phyloP scores from a whole-genome alignment of 2,113 vertebrate genomes.

The Hippolais icterina region DNA sequence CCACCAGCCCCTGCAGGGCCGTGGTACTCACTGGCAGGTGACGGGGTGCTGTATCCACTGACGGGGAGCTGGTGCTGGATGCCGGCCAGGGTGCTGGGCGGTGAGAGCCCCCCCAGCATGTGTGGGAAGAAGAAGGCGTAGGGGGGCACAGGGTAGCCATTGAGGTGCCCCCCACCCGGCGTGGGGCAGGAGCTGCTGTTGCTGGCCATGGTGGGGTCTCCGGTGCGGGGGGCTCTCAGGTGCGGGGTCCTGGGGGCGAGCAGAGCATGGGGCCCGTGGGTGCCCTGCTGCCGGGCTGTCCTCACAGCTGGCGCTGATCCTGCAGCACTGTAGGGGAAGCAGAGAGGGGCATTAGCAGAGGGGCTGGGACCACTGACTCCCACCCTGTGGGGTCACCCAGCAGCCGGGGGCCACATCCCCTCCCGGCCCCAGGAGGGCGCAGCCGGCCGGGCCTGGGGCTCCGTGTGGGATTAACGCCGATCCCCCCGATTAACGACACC shows the following conservation, averaged over 20 bases:
- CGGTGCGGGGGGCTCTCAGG: not conserved
- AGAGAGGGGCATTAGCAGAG: not conserved
- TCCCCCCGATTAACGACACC: constrained; percentile 33
- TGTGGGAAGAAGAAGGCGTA: constrained; percentile 97
- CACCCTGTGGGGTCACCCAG: not conserved
- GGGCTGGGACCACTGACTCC: not conserved
- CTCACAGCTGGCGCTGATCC: not conserved
- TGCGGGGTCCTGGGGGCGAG: not conserved
- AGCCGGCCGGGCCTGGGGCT: not conserved
- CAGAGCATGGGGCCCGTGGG: not conserved
- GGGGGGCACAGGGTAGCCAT: constrained; percentile 89
- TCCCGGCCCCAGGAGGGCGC: not conserved
- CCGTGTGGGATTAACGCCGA: not conserved
- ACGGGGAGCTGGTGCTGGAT: constrained; percentile 86
- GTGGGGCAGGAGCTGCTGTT: constrained; percentile 90
- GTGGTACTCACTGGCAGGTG: constrained; percentile 92
- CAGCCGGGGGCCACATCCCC: not conserved
- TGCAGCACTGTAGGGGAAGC: fast-evolving
- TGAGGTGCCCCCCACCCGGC: constrained; percentile 83
- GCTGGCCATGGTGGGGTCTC: constrained; percentile 85
- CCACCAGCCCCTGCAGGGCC: fast-evolving
- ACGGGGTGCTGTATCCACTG: constrained; percentile 95
- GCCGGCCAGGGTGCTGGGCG: constrained; percentile 81
- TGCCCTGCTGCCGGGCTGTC: not conserved
- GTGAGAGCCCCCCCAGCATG: constrained; percentile 91